These are phyloP conservation scores for Oncorhynchus kisutch DNA, from an alignment of 2,113 vertebrate species.

Conservation along the genomic window DNA sequence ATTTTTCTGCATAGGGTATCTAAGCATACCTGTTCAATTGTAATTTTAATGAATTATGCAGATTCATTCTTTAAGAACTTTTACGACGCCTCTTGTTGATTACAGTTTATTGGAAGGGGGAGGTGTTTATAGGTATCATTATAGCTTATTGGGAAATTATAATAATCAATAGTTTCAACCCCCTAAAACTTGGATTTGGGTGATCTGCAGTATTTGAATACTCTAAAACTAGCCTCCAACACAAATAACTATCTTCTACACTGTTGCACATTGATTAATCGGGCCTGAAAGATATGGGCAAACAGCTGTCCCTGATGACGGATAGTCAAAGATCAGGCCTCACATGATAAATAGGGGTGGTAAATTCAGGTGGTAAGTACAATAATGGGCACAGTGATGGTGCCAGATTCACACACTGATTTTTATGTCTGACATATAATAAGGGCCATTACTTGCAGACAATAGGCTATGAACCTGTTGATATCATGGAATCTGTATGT, in stretches of 20 bases:
- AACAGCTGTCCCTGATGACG: slow-evolving; percentile 37
- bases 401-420: too few species aligned
- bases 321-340: slow-evolving; percentile 40
- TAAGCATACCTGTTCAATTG: too few species aligned
- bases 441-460: neutral
- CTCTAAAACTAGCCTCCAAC: slow-evolving; percentile 5
- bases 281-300: slow-evolving; percentile 44
- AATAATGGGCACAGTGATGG: too few species aligned
- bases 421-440: neutral
- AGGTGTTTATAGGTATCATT: neutral
- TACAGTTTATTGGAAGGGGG: neutral
- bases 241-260: slow-evolving; percentile 20
- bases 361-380: too few species aligned
- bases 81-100: neutral
- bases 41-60: too few species aligned
- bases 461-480: neutral
- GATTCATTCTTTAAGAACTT: too few species aligned
- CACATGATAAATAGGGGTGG: slow-evolving; percentile 28
- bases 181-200: neutral
- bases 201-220: slow-evolving; percentile 30
- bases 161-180: too few species aligned
- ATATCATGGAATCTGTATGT: neutral
- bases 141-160: neutral
- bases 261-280: neutral
- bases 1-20: too few species aligned